Evolutionary conservation across 1,140 invertebrate species (phyloP), one percentile per base, ranked within the genome.

Genomic region (Aphaenogaster ashmeadi): DNA sequence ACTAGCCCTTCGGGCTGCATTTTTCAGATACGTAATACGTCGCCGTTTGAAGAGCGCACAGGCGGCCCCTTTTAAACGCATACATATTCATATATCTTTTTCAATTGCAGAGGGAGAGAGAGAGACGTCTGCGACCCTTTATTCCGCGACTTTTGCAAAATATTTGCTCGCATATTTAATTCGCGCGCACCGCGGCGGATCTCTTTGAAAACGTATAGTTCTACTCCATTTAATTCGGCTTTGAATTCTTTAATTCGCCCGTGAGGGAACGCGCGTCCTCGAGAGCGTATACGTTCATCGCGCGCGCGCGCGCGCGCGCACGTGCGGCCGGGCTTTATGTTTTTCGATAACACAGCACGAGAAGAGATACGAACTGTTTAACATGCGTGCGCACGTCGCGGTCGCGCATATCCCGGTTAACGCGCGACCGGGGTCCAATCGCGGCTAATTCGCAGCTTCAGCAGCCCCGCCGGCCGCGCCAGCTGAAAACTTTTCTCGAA

Each of bases 81-180:
- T 84, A 21, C 80, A 84, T 84, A 84, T 84, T 84, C 69, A 84
- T 84, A 60, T 38, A 84, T 84, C 69, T 60, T 62, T 83, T 84
- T 84, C 80, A 84, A 84, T 74, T 74, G 67, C 67, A 50, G 41
- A 47, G 38, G 11, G 38, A 66, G n/a, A 66, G 36, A 11, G 64
- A n/a, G 33, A 9, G 38, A 81, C 15, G 50, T 60, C 80, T 58
- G 41, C 50, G 64, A 8, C 41, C 41, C 54, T 84, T 74, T 84
- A 84, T 74, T 58, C 54, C 38, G 33, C 13, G 52, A 84, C 69
- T 84, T 84, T 84, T 84, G 69, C 67, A 74, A 84, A 84, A 84
- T 84, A 84, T 84, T 74, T 83, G 67, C 80, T 13, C 41, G 67
- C 54, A 84, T 84, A 84, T 83, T 83, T 83, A 74, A 84, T 74